Base-by-base conservation (phyloP, 92 coral and sea anemone genomes). In the Phenganax subtilis region DNA sequence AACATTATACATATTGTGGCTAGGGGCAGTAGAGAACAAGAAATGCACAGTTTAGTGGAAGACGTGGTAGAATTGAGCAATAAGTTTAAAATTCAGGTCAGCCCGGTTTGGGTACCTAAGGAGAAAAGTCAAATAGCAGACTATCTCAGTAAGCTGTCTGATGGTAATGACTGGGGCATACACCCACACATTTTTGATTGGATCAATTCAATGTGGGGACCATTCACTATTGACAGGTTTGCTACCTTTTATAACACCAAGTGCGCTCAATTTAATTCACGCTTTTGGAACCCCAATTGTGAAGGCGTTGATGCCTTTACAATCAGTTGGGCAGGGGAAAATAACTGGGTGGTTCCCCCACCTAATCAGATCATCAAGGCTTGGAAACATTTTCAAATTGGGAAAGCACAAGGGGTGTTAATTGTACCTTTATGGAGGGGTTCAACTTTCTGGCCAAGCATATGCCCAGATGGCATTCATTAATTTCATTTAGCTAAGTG, bases 221-320 rank as follows among this genome's bases (percentile, higher is more conserved):
- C 81, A 20, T 87, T 87, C 54, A 83, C 87, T 0, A 54, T 83
- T 6, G 89, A 82, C 64, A 44, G 87, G 66, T 87, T 84, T 52
- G 89, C 89, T 0, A 53, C 85, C 8, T 77, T 80, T 82, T 80
- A 87, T 71, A 87, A 84, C 57, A 65, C 80, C 67, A 84, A 87
- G 64, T 84, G 90, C 29, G 54, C 2, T 37, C 47, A 80, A 8
- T 87, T 84, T 53, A 80, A 87, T 61, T 87, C 90, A 5, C 75
- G 85, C 12, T 84, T 87, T 56, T 87, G 87, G 88, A 87, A 80
- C 54, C 90, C 87, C 4, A 79, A 84, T 25, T 84, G 87, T 17
- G 84, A 87, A 27, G 81, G 80, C n/a, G 75, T 84, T 2, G 88
- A 87, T 62, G 86, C 89, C 3, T 76, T 59, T 15, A 59, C 84